Base-by-base conservation (phyloP, 2,797 vertebrate species). In the Malacoctenus gilli region DNA sequence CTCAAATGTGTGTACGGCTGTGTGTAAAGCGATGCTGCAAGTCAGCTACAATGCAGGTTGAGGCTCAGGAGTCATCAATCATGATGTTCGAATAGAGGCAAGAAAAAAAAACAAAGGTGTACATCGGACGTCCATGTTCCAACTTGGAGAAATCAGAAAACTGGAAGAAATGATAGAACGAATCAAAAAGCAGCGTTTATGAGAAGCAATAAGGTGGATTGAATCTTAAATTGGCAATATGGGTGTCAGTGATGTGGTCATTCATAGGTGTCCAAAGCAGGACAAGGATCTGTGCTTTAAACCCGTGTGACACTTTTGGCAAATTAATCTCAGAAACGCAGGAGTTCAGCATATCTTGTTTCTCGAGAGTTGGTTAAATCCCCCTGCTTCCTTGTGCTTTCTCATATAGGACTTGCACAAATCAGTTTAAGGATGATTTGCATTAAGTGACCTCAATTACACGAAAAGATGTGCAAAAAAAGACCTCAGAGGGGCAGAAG, bases 21-120 rank as follows among this genome's bases (percentile, higher is more conserved):
- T 44, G 35, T 56, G 68, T 19, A 41, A 56, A 54, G 50, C 21
- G 34, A 52, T 31, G 44, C 53, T 59, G 62, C 65, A 48, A 58
- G 52, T 73, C 65, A 55, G 57, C 70, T 21, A 34, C 59, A 57
- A 25, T 11, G 53, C 46, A 59, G 36, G 46, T 38, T 65, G 2
- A 32, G 19, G 38, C 36, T 55, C 20, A 43, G 46, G 54, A 54
- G 13, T 67, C 50, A 71, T 79, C 71, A 66, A 65, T 79, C 79
- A 75, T 41, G 9, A n/a, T n/a, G 20, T 13, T 23, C 2, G 23
- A 40, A 44, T 4, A 10, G 12, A 42, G 8, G 44, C 15, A 28
- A 9, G 46, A 42, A 35, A 54, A 46, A 32, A 6, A 19, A 38
- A 4, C 44, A 38, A 11, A 54, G 3, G 5, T 52, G 11, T 19